These are phyloP conservation scores for Drosophila prolongata DNA, from an alignment of 2,888 invertebrate genomes.

Conservation along the genomic window DNA sequence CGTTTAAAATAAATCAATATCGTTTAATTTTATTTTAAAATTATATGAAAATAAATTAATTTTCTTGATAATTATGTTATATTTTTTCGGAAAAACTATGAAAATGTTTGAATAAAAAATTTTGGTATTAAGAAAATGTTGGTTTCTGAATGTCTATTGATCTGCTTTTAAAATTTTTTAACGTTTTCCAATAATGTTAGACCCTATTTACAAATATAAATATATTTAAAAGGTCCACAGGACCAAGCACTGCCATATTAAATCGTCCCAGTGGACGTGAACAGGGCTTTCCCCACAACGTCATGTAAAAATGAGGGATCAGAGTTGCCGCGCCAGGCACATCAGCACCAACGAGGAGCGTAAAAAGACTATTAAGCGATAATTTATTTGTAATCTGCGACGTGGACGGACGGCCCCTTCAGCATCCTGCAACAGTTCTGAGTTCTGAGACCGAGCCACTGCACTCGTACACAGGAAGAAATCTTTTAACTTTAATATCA, in stretches of 20 bases:
- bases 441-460: constrained; percentile 6
- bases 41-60: too few species aligned
- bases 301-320: constrained; percentile 53
- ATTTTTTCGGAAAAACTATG: too few species aligned
- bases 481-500: not conserved
- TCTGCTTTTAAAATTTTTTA: too few species aligned
- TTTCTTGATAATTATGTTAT: too few species aligned
- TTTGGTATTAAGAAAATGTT: too few species aligned
- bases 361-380: constrained; percentile 83
- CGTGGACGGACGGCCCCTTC: constrained; percentile 55
- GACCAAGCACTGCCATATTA: constrained; percentile 4
- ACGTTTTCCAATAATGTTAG: too few species aligned
- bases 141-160: too few species aligned
- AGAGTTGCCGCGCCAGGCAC: constrained; percentile 22
- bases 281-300: constrained; percentile 10
- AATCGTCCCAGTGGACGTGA: constrained; percentile 11
- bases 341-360: constrained; percentile 25
- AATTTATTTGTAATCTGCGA: constrained; percentile 84
- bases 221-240: not conserved
- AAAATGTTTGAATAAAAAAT: too few species aligned
- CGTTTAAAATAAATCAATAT: not conserved
- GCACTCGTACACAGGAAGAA: constrained; percentile 29
- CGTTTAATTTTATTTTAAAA: too few species aligned
- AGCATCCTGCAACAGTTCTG: constrained; percentile 13
- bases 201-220: too few species aligned